Evolutionary conservation across 1,140 invertebrate genomes (phyloP), one percentile per base, ranked within the genome.

Genomic region (Leptopilina boulardi): DNA sequence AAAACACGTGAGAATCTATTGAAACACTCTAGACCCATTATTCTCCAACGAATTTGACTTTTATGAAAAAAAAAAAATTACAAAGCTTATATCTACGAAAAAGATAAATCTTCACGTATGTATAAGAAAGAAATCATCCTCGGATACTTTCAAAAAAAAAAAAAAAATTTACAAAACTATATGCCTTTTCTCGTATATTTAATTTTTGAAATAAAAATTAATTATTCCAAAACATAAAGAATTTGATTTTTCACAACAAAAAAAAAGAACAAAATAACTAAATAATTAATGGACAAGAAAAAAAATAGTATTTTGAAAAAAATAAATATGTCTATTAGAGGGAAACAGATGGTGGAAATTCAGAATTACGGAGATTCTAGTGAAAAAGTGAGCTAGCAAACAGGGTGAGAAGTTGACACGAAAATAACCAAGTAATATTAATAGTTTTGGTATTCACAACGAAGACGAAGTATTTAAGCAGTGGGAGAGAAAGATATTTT

Each of bases 381-480:
- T 66, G 21, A 81, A 77, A 82, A 66, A 83, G 70, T 74, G 70
- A 75, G 79, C 75, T 77, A 72, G 38, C 70, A 66, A 72, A 70
- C 73, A 75, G 74, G 78, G 83, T 83, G 76, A 85, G 84, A 76
- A 83, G 79, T 79, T 77, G 80, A 44, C 80, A 79, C 84, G 73
- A 88, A 89, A 89, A 89, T 89, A 89, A 85, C 84, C 80, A 74
- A 59, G 59, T 42, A 86, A 86, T 89, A 89, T 89, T 89, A 89
- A 88, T 89, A 89, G 87, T 81, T 76, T 42, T 75, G 82, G 47
- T 77, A 79, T 80, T 71, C 78, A 74, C 18, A n/a, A 66, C 71
- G 77, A 71, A 80, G 80, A 82, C 77, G 19, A 66, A 66, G 77
- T 75, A 77, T 76, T 75, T 72, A 70, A 21, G 74, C 73, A 77